Evolutionary conservation across 35 echinoderm and acorn worm species (phyloP).

Genomic region (Lytechinus pictus): DNA sequence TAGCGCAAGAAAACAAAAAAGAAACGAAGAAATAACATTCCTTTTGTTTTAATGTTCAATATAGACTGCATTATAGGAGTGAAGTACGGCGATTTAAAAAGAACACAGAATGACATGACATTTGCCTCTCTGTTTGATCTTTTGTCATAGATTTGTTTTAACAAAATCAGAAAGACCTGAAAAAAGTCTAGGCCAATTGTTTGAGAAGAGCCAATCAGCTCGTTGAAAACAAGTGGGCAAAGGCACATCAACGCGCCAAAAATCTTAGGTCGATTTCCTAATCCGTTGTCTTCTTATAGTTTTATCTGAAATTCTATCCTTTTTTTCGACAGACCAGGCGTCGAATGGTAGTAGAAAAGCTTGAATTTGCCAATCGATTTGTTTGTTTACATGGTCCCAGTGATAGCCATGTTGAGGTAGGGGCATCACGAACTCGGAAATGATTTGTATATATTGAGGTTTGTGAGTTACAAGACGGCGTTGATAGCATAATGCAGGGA

Average conservation of each 20-base stretch:
- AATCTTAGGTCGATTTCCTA: background rate
- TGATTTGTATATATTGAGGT: conserved; percentile 48
- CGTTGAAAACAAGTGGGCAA: background rate
- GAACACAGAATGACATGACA: background rate
- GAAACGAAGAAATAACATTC: background rate
- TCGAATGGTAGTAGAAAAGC: background rate
- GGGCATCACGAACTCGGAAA: conserved; percentile 28
- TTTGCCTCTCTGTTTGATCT: background rate
- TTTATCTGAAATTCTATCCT: background rate
- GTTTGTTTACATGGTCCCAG: conserved; percentile 23
- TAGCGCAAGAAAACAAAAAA: background rate
- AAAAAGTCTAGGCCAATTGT: background rate
- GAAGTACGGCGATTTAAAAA: background rate
- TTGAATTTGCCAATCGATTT: conserved; percentile 15
- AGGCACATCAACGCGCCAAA: background rate
- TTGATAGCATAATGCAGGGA: background rate
- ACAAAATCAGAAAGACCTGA: background rate
- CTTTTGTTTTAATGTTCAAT: background rate
- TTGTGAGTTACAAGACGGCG: background rate
- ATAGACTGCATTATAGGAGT: background rate
- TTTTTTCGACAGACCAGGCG: background rate
- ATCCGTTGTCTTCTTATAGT: background rate
- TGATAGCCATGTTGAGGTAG: background rate
- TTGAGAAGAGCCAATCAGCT: background rate
- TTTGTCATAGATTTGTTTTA: background rate